Base-by-base conservation (phyloP, 2,797 vertebrate genomes). In the Nyctalus aviator region DNA sequence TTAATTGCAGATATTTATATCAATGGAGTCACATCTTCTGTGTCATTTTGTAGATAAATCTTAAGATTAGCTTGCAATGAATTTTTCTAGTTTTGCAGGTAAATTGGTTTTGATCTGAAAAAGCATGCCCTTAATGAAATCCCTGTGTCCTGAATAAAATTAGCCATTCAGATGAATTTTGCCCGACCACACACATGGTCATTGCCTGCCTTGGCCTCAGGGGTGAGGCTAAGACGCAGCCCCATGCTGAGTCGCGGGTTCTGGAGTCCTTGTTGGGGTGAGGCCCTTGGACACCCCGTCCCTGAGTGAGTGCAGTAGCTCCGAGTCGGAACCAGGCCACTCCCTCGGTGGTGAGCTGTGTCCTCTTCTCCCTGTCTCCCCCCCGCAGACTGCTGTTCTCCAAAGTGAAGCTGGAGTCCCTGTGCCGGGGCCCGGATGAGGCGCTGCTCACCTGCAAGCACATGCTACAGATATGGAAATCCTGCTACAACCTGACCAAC, bases 391-490 rank as follows among this genome's bases (percentile, higher is more conserved):
- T 99, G 64, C 97, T 99, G 86, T 99, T 99, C 92, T 99, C 99
- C 85, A 99, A 99, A 98, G 99, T 99, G 91, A 99, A 99, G 97
- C 55, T 99, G 98, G 99, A 99, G 97, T 99, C 99, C 0, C 98
- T 99, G 90, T 99, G 99, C 95, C 98, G 99, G 96, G 99, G 99
- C 50, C 99, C 99, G 0, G 99, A 99, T 84, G 99, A 99, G 95
- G 99, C 99, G 3, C 98, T 99, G 62, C 99, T 99, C 91, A 99
- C 99, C 46, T 99, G 99, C 95, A 99, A 99, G 98, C 99, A 99
- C 97, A 99, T 99, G 99, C 98, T 99, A 93, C 99, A 99, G 95
- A 99, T 99, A 97, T 99, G 99, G 99, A 99, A 99, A 97, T 99
- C 99, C 97, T 99, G 99, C 97, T 99, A 99, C 98, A 99, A 99